phyloP scores from a whole-genome alignment of 2,797 vertebrate genomes.

The Rhinella marina region DNA sequence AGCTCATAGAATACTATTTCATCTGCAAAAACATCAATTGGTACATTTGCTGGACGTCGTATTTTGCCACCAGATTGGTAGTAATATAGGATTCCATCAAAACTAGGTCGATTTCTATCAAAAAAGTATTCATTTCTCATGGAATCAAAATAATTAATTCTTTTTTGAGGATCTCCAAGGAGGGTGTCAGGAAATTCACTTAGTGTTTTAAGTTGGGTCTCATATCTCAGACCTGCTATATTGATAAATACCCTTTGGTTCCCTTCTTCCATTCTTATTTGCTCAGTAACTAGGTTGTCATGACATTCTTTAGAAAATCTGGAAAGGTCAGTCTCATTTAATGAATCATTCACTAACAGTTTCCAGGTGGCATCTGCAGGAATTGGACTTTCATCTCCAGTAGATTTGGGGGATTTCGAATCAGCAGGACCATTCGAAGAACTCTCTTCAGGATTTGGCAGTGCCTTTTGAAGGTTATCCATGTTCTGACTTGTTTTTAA shows the following conservation, averaged over 20 bases:
- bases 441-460: constrained; percentile 7
- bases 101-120: constrained; percentile 94
- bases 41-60: constrained; percentile 92
- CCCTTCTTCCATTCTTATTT: constrained; percentile 81
- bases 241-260: constrained; percentile 94
- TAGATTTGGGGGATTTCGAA: constrained; percentile 72
- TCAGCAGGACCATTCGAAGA: constrained; percentile 70
- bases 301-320: constrained; percentile 82
- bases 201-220: constrained; percentile 93
- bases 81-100: constrained; percentile 95
- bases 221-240: constrained; percentile 91
- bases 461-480: constrained; percentile 33
- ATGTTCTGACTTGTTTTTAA: constrained; percentile 7
- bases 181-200: constrained; percentile 92
- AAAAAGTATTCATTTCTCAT: constrained; percentile 99
- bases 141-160: constrained; percentile 92
- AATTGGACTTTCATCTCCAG: constrained; percentile 79
- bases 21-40: constrained; percentile 92
- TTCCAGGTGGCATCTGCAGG: constrained; percentile 87
- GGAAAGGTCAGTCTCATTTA: constrained; percentile 86
- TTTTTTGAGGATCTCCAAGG: constrained; percentile 88
- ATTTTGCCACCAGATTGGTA: constrained; percentile 96
- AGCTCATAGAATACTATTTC: constrained; percentile 97
- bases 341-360: constrained; percentile 82
- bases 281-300: constrained; percentile 82